Evolutionary conservation across 1,140 invertebrate genomes (phyloP), one percentile per base, ranked within the genome.

Genomic region (Zeugodacus cucurbitae): DNA sequence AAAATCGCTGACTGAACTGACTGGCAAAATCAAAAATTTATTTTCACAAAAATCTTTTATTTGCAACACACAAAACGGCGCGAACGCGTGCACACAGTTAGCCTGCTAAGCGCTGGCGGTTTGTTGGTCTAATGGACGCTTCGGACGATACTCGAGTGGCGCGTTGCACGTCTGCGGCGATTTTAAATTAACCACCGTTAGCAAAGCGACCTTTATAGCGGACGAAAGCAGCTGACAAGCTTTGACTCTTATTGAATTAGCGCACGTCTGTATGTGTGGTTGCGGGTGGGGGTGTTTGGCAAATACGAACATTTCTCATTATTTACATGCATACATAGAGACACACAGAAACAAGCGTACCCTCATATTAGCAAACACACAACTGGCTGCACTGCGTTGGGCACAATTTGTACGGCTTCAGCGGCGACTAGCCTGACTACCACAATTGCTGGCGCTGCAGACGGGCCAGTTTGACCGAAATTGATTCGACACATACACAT

Each of bases 241-340:
- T n/a, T 82, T 29, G n/a, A 82, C 37, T 44, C 74, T 82, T 82
- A 82, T 82, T 82, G 41, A 82, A 82, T 82, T 82, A 82, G 74
- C 22, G 41, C 3, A 48, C 20, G 41, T 26, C 17, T 48, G 17
- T 2, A 2, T 48, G 34, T 17, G 74, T 10, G 41, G 0, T 2
- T 22, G 41, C 14, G 44, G 29, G 34, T 22, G 7, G 2, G 34
- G 3, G 74, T 11, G 74, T 8, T 26, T 26, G 37, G 11, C n/a
- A 44, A 82, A 82, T 82, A 48, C 20, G 41, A 82, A 82, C 26
- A 48, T 82, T n/a, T 82, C 74, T 41, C 17, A 41, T 48, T 82
- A 37, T 82, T 82, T 82, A 48, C 41, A 41, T 41, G 37, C 41
- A 26, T 11, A 29, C 58, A 70, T 70, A 20, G 7, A 37, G n/a